Conservation (phyloP, 2,113 vertebrate species). For the Candoia aspera region DNA sequence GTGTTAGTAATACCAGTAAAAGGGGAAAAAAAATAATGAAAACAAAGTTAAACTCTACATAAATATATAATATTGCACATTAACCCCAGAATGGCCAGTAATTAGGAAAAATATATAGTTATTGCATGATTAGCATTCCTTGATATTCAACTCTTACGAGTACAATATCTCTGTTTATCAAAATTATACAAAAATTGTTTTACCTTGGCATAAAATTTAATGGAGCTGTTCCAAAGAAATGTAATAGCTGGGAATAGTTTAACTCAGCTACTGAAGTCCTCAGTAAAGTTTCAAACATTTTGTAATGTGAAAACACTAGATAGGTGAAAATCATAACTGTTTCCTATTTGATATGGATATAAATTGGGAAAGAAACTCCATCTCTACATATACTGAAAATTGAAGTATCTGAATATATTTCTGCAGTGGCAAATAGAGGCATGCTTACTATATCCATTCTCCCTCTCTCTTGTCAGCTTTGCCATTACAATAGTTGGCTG, state of each 20-base stretch:
- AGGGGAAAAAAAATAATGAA: background rate
- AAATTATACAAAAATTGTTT: background rate
- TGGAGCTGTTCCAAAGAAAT: background rate
- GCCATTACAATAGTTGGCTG: background rate
- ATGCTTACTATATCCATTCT: background rate
- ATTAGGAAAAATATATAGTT: background rate
- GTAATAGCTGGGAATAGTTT: background rate
- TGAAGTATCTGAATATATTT: background rate
- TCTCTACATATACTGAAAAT: background rate
- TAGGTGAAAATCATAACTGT: constrained; percentile 3
- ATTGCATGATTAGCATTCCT: background rate
- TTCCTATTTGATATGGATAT: background rate
- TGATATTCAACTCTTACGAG: background rate
- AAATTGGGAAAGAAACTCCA: background rate
- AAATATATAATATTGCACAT: background rate
- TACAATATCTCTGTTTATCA: background rate
- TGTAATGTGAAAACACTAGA: background rate
- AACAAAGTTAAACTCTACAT: background rate
- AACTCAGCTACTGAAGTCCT: background rate
- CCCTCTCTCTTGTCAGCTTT: background rate
- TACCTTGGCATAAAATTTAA: background rate
- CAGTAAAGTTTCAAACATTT: background rate
- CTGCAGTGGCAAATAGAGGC: background rate
- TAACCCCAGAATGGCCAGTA: background rate
- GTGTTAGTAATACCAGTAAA: background rate